A percentile compares a stretch with the other conserved stretches of the same genome.
Conservation (phyloP, 2,797 vertebrate genomes). For the Mus caroli region DNA sequence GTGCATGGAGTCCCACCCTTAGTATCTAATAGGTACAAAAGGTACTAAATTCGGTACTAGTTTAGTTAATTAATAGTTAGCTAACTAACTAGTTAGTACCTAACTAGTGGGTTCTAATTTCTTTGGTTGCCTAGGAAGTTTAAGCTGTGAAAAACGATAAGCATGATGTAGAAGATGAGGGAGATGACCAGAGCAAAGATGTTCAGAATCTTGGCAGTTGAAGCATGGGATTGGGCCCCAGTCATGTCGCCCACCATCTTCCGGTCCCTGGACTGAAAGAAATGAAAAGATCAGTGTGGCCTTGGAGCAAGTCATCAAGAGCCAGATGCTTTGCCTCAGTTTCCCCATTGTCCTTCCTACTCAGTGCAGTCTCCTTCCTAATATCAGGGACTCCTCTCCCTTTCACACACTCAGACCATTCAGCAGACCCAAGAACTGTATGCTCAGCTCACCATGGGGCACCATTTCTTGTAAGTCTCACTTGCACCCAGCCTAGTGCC, state of each 20-base stretch:
- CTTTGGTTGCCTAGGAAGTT: fast-evolving
- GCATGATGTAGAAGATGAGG: fast-evolving
- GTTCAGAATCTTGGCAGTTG: constrained; percentile 62
- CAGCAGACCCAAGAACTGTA: neutral
- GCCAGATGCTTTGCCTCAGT: neutral
- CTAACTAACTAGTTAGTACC: neutral
- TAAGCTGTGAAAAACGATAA: fast-evolving
- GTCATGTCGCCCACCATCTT: constrained; percentile 36
- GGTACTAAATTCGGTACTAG: neutral
- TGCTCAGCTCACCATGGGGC: neutral
- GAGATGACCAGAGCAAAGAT: neutral
- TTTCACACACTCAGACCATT: neutral
- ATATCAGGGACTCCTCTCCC: neutral
- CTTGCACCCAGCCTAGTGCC: neutral
- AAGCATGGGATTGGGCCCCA: constrained; percentile 33
- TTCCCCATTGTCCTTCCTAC: neutral
- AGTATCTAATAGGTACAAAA: neutral
- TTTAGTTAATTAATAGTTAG: neutral
- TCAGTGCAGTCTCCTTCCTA: neutral
- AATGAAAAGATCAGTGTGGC: neutral
- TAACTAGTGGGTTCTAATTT: neutral
- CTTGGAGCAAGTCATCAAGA: neutral
- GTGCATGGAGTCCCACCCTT: no score
- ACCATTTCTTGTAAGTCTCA: neutral
- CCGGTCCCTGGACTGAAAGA: constrained; percentile 70